Evolutionary conservation across 2,888 invertebrate genomes (phyloP).

Genomic region (Lithophane socia): DNA sequence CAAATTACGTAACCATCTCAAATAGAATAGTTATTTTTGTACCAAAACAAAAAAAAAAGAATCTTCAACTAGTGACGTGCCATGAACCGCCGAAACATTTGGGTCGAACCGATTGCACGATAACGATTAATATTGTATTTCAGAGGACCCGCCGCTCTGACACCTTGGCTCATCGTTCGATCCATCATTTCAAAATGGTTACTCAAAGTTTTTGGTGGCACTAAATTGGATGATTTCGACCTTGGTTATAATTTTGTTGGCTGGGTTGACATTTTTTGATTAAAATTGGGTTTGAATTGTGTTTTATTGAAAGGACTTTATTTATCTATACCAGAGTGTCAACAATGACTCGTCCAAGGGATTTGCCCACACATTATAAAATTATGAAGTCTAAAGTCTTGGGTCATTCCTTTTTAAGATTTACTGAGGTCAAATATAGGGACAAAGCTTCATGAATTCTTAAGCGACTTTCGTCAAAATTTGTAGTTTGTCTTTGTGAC

Average conservation of each 20-base stretch:
- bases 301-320: too few relatives aligned
- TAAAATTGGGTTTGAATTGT: too few relatives aligned
- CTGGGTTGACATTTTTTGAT: too few relatives aligned
- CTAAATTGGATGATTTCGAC: neutral
- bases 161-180: constrained; percentile 79
- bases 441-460: too few relatives aligned
- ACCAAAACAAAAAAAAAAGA: constrained; percentile 24
- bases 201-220: constrained; percentile 76
- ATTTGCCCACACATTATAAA: too few relatives aligned
- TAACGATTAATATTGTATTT: constrained; percentile 84
- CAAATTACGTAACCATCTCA: neutral
- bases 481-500: neutral
- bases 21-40: constrained; percentile 3
- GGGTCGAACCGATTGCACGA: constrained; percentile 79
- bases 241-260: too few relatives aligned
- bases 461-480: neutral
- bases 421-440: too few relatives aligned
- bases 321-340: too few relatives aligned
- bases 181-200: constrained; percentile 81
- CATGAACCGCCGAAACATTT: constrained; percentile 77
- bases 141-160: constrained; percentile 78
- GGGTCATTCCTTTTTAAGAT: too few relatives aligned
- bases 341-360: too few relatives aligned
- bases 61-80: constrained; percentile 60
- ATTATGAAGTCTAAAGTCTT: too few relatives aligned